Percentiles rank a stretch among this genome's conserved stretches.
phyloP scores from a whole-genome alignment of 2,888 invertebrate species.

The Himalopsyche japonica region DNA sequence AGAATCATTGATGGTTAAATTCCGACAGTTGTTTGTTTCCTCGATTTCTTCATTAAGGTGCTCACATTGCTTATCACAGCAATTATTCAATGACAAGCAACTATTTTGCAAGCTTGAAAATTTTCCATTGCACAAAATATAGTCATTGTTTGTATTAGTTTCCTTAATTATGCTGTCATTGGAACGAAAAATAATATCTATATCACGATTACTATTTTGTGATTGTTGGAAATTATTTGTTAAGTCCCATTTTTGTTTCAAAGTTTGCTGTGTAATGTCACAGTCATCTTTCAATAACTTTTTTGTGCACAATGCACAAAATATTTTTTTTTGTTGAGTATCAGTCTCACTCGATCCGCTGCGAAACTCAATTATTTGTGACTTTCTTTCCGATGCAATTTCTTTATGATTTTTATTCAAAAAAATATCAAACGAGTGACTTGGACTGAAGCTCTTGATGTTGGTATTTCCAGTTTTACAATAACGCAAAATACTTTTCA shows the following conservation, averaged over 20 bases:
- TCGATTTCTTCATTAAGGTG: neutral
- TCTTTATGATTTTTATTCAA: neutral
- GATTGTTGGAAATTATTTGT: neutral
- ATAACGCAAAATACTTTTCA: neutral
- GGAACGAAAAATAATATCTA: neutral
- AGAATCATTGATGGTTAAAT: neutral
- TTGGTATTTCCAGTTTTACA: neutral
- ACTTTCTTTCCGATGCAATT: neutral
- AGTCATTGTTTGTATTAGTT: neutral
- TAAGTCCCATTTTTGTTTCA: neutral
- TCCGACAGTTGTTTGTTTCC: neutral
- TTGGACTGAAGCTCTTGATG: neutral
- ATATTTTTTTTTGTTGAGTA: neutral
- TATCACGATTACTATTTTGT: neutral
- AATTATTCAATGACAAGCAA: neutral
- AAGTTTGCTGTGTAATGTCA: neutral
- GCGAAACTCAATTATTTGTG: neutral
- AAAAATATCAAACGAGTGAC: neutral
- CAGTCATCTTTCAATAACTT: neutral
- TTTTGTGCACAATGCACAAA: neutral
- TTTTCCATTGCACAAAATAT: neutral
- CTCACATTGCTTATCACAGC: neutral
- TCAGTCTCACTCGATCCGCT: neutral
- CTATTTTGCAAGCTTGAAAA: neutral
- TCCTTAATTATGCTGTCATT: neutral